Base-by-base conservation (phyloP, 2,797 vertebrate species). In the Pseudochromis fuscus region DNA sequence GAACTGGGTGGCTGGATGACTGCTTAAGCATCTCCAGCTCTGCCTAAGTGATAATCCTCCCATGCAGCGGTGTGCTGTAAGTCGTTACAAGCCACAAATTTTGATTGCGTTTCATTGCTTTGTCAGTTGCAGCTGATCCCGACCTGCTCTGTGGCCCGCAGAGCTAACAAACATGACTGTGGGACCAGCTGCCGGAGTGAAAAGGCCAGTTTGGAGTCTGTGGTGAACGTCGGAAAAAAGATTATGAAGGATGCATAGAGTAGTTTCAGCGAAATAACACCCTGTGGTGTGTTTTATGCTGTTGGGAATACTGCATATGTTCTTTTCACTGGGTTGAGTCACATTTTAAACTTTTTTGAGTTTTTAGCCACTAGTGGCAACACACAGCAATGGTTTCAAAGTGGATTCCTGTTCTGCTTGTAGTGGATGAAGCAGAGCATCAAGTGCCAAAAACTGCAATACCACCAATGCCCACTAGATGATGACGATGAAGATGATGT, bases 51-150 rank as follows among this genome's bases (percentile, higher is more conserved):
- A 88, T 75, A 81, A 88, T 89, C 63, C 66, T 67, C 52, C 19
- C 76, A 79, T 75, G 75, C 73, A 46, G 85, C 82, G 59, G 84
- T 83, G 63, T 76, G 51, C 73, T 67, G 55, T 80, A 61, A 79
- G 59, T 77, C 83, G 74, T 81, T 73, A 77, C 38, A 72, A 76
- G 74, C 53, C 81, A 68, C 80, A 73, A 33, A 60, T 59, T 78
- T 68, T 72, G 75, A 87, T 82, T 86, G 69, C 19, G 38, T 75
- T 87, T 85, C 62, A 83, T 82, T 69, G 72, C 83, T 81, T 77
- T 80, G 73, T 76, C 78, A 75, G 77, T 74, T 60, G 66, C 80
- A 75, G 58, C 56, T 70, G 49, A 80, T 75, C 53, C 30, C n/a
- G 33, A 62, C 52, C 23, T 30, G 45, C 51, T 86, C 16, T 83